These are phyloP conservation scores for Argopecten irradians DNA, from an alignment of 1,140 invertebrate species.

Conservation along the genomic window DNA sequence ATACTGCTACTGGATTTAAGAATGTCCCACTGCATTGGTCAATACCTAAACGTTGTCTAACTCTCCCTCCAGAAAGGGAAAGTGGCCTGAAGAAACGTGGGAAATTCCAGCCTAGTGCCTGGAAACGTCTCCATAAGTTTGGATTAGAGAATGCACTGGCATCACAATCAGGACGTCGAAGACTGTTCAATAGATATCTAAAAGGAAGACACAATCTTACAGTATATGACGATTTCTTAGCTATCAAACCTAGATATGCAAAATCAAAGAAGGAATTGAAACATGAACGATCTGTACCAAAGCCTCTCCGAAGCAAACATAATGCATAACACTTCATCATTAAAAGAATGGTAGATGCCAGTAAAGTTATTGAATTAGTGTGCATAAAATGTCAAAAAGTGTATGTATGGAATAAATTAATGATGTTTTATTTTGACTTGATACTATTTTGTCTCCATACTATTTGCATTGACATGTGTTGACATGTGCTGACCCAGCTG, in stretches of 20 bases:
- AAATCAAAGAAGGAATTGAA: neutral
- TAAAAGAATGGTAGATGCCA: neutral
- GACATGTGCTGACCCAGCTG: no score
- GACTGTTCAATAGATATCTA: slow-evolving; percentile 36
- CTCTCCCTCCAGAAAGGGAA: neutral
- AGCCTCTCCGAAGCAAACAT: neutral
- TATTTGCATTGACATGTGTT: no score
- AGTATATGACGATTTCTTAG: slow-evolving; percentile 14
- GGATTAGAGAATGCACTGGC: slow-evolving; percentile 37
- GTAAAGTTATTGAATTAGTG: no score
- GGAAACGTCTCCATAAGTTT: slow-evolving; percentile 45
- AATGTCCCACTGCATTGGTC: neutral
- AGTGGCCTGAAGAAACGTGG: neutral
- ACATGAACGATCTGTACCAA: neutral
- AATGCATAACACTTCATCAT: neutral
- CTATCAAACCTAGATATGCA: neutral
- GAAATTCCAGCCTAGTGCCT: slow-evolving; percentile 37
- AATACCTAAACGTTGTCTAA: neutral
- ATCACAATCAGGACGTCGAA: neutral
- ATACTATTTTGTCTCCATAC: no score
- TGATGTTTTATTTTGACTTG: no score
- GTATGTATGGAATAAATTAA: no score
- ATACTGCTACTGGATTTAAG: neutral
- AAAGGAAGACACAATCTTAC: slow-evolving; percentile 40
- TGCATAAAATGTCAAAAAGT: neutral